Conservation (phyloP, 2,113 vertebrate genomes). For the Archilochus colubris region DNA sequence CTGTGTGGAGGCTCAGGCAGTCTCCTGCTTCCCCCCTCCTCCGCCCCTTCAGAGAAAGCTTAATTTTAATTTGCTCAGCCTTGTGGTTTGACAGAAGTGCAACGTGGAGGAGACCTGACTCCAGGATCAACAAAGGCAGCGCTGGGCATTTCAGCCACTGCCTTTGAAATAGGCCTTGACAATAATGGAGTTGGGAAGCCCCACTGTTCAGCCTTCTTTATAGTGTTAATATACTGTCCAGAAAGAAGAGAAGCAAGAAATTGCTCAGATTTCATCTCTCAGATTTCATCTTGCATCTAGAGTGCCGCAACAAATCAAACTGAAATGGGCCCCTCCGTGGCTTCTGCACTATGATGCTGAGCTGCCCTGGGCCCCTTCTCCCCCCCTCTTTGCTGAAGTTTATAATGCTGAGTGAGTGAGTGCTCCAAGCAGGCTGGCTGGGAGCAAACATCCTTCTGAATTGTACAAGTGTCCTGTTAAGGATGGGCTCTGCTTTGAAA, state of each 20-base stretch:
- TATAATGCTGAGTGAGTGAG: background rate
- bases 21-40: background rate
- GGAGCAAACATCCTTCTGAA: background rate
- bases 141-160: conserved; percentile 60
- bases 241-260: conserved; percentile 71
- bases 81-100: background rate
- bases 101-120: conserved; percentile 53
- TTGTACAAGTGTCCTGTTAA: background rate
- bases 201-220: conserved; percentile 71
- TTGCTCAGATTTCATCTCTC: conserved; percentile 71
- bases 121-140: conserved; percentile 66
- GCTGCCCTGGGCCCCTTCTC: conserved; percentile 41
- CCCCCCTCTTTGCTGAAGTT: background rate
- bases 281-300: conserved; percentile 63
- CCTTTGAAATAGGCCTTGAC: conserved; percentile 62
- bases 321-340: conserved; percentile 59
- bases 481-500: background rate
- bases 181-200: conserved; percentile 63
- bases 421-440: background rate
- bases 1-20: background rate
- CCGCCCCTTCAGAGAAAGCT: conserved; percentile 4
- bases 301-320: conserved; percentile 61
- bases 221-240: conserved; percentile 75
- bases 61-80: conserved; percentile 21
- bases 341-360: background rate